phyloP scores from a whole-genome alignment of 2,888 invertebrate genomes.

The Seira musarum region DNA sequence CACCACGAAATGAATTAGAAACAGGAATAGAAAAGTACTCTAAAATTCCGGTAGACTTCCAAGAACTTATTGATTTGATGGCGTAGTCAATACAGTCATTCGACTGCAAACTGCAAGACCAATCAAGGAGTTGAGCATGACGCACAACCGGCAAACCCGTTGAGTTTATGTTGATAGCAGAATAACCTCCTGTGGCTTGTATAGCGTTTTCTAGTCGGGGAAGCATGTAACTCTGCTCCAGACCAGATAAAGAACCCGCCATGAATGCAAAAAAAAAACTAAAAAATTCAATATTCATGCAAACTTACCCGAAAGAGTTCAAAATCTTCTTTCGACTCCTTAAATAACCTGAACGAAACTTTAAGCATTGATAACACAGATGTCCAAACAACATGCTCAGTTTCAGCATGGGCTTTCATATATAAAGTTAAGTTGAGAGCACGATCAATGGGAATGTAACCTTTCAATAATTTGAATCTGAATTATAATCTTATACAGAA shows the following conservation, averaged over 20 bases:
- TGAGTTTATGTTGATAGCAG: slow-evolving; percentile 8
- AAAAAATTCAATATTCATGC: not conserved
- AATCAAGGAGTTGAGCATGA: slow-evolving; percentile 47
- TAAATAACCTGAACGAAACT: slow-evolving; percentile 32
- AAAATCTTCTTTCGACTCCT: slow-evolving; percentile 26
- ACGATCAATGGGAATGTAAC: slow-evolving; percentile 25
- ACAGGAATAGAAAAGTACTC: not conserved
- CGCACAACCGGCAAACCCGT: slow-evolving; percentile 48
- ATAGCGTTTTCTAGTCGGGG: slow-evolving; percentile 43
- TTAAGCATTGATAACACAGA: slow-evolving; percentile 36
- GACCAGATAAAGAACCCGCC: not conserved
- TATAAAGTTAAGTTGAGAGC: slow-evolving; percentile 45
- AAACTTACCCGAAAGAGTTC: slow-evolving; percentile 27
- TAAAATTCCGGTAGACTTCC: slow-evolving; percentile 24
- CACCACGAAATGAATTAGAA: too few species aligned
- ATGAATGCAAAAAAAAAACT: not conserved
- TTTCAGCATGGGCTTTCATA: slow-evolving; percentile 43
- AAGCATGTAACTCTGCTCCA: slow-evolving; percentile 35
- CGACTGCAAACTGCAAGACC: slow-evolving; percentile 45
- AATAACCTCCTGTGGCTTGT: slow-evolving; percentile 39
- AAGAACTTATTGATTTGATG: slow-evolving; percentile 16
- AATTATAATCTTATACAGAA: not conserved
- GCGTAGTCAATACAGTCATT: slow-evolving; percentile 31
- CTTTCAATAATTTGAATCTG: not conserved
- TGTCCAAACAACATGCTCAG: slow-evolving; percentile 54